Base-by-base conservation (phyloP, 2,888 invertebrate genomes). In the Phyllotreta cruciferae region DNA sequence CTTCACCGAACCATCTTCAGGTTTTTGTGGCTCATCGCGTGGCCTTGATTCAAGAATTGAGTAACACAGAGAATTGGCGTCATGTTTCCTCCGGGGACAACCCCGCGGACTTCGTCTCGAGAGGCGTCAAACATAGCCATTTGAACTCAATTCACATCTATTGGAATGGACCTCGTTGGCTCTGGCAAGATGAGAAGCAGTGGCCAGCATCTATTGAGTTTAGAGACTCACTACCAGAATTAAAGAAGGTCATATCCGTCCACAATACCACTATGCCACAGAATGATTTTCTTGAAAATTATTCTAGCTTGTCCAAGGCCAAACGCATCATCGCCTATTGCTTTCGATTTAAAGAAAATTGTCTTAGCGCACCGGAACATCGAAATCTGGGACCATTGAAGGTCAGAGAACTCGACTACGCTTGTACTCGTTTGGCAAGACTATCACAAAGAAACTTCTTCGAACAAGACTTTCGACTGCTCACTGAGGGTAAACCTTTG, bases 21-120 rank as follows among this genome's bases (percentile, higher is more conserved):
- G 55, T 58, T 36, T 64, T 66, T 56, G 64, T 66, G 3, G 62
- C 62, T 1, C 64, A 66, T 64, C 62, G 66, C 3, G 60, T 63
- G 10, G 13, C 41, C 4, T 8, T 3, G 9, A 66, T 66, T 41
- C 56, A 66, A 47, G 62, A 66, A 39, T 10, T 62, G 5, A 36
- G 54, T n/a, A 34, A 50, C n/a, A 7, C 49, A 9, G 14, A 37
- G 24, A 8, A 56, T 9, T 67, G 67, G 67, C 61, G 60, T 42
- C 60, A 67, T 37, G 67, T 67, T 8, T 57, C 60, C 6, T 56
- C 62, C 13, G 13, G 13, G 14, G 14, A 9, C 0, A 52, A 52
- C 9, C 52, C 36, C n/a, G 52, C 52, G 6, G 62, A 68, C 38
- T 45, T 57, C 55, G 60, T 58, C 53, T 60, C 60, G 9, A 55